Conservation (phyloP, 2,113 vertebrate genomes). For the Chionomys nivalis region DNA sequence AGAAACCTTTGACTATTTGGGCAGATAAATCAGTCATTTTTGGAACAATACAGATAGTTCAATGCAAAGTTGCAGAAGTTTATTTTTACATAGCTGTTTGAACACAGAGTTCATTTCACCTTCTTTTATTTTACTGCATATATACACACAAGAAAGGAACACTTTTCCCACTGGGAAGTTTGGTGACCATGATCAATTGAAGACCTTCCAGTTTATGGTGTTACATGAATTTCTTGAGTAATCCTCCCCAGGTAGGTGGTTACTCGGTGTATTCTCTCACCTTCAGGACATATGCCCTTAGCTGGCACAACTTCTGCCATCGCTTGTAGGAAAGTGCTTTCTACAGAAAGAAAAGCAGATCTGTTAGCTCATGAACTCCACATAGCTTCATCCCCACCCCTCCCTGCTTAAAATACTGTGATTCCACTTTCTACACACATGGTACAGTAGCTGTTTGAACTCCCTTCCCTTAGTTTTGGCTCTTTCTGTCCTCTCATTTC, state of each 20-base stretch:
- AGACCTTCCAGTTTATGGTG: neutral
- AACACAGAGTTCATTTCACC: neutral
- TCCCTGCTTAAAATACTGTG: neutral
- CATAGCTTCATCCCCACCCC: fast-evolving
- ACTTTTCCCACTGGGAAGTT: neutral
- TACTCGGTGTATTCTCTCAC: no score
- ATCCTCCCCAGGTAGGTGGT: neutral
- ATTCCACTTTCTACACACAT: neutral
- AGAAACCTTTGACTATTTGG: neutral
- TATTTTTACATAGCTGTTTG: neutral
- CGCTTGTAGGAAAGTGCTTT: neutral
- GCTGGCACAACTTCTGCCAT: neutral
- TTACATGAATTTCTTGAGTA: neutral
- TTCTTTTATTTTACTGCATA: neutral
- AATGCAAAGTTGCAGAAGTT: neutral
- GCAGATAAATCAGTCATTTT: neutral
- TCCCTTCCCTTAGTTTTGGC: neutral
- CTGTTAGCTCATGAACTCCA: neutral
- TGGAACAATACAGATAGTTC: neutral
- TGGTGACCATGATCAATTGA: neutral
- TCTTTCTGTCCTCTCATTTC: neutral
- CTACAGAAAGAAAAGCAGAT: neutral
- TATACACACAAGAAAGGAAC: neutral
- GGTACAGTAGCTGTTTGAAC: no score
- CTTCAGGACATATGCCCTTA: neutral